Percentiles rank a stretch among this genome's conserved stretches.
phyloP scores from a whole-genome alignment of 2,113 vertebrate species.

The Zingel zingel region DNA sequence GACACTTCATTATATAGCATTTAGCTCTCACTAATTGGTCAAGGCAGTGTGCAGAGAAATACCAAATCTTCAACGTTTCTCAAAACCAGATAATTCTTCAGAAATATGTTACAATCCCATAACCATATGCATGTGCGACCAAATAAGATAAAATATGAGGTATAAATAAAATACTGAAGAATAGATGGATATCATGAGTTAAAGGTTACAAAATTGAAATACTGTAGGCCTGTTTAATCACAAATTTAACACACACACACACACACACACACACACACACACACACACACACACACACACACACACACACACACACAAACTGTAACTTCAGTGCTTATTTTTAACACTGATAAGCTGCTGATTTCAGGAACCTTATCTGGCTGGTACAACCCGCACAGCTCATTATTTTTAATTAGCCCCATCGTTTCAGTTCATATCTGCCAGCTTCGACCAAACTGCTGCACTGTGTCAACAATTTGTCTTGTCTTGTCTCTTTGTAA shows the following conservation, averaged over 20 bases:
- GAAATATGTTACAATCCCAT: no score
- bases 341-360: background rate
- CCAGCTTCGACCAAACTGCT: conserved; percentile 19
- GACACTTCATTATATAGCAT: no score
- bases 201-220: no score
- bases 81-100: background rate
- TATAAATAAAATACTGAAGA: no score
- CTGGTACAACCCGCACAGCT: conserved; percentile 25
- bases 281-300: no score
- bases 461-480: conserved; percentile 1
- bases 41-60: background rate
- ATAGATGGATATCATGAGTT: no score
- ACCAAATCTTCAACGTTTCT: background rate
- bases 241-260: no score
- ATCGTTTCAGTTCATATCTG: conserved; percentile 26
- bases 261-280: no score
- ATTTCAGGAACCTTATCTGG: conserved; percentile 41
- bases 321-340: background rate
- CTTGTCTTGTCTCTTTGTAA: background rate
- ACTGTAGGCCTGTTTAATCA: no score
- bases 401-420: conserved; percentile 53
- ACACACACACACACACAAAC: no score
- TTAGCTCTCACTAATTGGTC: background rate
- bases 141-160: no score
- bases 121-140: no score